These are phyloP conservation scores for Nibea coibor DNA, from an alignment of 2,113 vertebrate species.

Conservation along the genomic window DNA sequence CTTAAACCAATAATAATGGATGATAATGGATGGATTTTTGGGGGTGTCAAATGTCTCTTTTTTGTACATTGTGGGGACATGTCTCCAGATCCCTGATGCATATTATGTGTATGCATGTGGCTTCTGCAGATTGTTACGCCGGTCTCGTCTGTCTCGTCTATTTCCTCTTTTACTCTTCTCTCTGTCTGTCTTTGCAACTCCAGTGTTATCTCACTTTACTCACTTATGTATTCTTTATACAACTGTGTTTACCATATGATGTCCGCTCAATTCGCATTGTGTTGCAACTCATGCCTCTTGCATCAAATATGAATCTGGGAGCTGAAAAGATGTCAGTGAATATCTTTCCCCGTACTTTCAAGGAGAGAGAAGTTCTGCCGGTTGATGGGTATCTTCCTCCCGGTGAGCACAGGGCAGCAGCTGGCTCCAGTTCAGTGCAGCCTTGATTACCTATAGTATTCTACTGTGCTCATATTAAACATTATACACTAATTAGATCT, in stretches of 20 bases:
- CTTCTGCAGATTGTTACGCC: not conserved
- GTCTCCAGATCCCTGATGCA: too few species aligned
- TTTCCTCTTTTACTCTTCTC: not conserved
- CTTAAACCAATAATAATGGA: too few species aligned
- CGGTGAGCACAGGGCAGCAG: not conserved
- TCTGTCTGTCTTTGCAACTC: not conserved
- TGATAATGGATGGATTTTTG: too few species aligned
- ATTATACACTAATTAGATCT: slow-evolving; percentile 64
- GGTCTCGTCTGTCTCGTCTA: not conserved
- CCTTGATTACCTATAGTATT: slow-evolving; percentile 56
- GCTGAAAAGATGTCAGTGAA: not conserved
- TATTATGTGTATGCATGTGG: not conserved
- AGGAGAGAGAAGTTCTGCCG: slow-evolving; percentile 12
- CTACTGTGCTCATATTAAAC: slow-evolving; percentile 50
- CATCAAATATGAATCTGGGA: not conserved
- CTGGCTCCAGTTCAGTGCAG: slow-evolving; percentile 40
- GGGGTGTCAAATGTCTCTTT: too few species aligned
- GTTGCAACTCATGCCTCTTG: not conserved
- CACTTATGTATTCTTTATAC: not conserved
- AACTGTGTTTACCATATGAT: not conserved
- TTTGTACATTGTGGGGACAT: too few species aligned
- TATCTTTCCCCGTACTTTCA: slow-evolving; percentile 13
- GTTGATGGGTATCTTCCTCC: not conserved
- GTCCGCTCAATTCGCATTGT: not conserved
- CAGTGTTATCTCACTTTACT: not conserved